Conservation (phyloP, 2,888 invertebrate genomes). For the Drosophila pseudotalamancana region DNA sequence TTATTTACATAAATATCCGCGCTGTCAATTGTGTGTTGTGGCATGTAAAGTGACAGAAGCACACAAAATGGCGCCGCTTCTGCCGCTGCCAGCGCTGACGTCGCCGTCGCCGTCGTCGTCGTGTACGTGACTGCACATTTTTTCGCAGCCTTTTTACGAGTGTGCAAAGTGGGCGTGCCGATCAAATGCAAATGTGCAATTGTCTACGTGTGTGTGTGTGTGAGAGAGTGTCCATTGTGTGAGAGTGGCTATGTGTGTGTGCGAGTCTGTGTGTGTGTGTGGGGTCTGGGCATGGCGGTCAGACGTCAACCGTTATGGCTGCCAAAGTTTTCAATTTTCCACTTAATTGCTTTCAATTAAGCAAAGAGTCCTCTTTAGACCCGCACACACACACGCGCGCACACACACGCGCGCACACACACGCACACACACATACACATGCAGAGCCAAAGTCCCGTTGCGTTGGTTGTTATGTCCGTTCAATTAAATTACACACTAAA, state of each 20-base stretch:
- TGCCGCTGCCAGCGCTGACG: conserved; percentile 17
- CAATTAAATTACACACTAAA: conserved; percentile 79
- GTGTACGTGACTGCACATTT: conserved; percentile 71
- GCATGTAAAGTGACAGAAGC: conserved; percentile 79
- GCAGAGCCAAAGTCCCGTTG: conserved; percentile 23
- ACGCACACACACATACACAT: conserved; percentile 5
- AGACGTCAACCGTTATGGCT: conserved; percentile 77
- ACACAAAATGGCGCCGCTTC: conserved; percentile 71
- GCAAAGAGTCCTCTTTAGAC: conserved; percentile 78
- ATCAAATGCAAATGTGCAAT: conserved; percentile 72
- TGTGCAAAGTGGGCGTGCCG: conserved; percentile 65
- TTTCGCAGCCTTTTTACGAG: conserved; percentile 51
- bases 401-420: background rate
- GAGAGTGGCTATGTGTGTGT: conserved; percentile 15
- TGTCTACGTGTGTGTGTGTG: conserved; percentile 20
- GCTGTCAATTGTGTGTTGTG: conserved; percentile 78
- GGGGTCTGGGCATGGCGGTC: conserved; percentile 48
- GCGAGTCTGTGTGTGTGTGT: conserved; percentile 13
- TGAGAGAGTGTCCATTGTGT: no score
- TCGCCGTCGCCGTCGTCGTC: conserved; percentile 25
- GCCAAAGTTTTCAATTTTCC: conserved; percentile 79
- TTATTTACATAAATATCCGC: conserved; percentile 76
- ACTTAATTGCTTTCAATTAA: conserved; percentile 79
- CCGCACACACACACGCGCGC: conserved; percentile 22
- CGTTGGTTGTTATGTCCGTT: conserved; percentile 73